Conservation (phyloP, 2,113 vertebrate genomes). For the Eudyptes chrysolophus region DNA sequence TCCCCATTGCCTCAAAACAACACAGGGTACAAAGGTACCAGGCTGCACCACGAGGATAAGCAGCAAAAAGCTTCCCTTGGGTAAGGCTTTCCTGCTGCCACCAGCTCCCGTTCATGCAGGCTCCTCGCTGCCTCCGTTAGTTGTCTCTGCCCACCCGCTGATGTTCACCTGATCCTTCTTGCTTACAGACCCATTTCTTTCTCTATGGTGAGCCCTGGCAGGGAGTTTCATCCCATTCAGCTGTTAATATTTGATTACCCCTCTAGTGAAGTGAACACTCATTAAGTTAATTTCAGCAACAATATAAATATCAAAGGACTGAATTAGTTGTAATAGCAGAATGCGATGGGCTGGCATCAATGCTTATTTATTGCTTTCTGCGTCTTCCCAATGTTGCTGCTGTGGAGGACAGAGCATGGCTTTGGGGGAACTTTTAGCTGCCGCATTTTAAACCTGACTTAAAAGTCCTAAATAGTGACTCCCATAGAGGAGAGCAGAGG, state of each 20-base stretch:
- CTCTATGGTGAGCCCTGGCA: not conserved
- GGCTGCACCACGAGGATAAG: not conserved
- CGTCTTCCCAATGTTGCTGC: not conserved
- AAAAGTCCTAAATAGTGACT: not conserved
- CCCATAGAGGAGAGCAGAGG: not conserved
- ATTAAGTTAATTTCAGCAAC: slow-evolving; percentile 11
- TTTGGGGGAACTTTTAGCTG: not conserved
- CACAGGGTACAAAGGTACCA: not conserved
- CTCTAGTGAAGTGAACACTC: not conserved
- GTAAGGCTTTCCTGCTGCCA: not conserved
- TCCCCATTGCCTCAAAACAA: not conserved
- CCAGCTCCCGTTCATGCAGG: not conserved
- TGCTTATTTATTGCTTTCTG: not conserved
- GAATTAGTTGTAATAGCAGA: not conserved
- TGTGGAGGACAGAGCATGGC: not conserved
- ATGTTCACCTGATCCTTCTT: not conserved
- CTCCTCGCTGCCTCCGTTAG: accelerated
- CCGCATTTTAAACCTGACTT: not conserved
- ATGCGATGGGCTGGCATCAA: not conserved
- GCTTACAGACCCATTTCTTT: not conserved
- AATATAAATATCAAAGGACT: not conserved
- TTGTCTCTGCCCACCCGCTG: not conserved
- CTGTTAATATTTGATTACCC: not conserved
- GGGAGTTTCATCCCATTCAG: slow-evolving; percentile 1
- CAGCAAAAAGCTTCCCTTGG: not conserved